Percentiles rank a stretch among this genome's conserved stretches.
These are phyloP conservation scores for Clunio marinus DNA, from an alignment of 2,888 invertebrate genomes.

Conservation along the genomic window DNA sequence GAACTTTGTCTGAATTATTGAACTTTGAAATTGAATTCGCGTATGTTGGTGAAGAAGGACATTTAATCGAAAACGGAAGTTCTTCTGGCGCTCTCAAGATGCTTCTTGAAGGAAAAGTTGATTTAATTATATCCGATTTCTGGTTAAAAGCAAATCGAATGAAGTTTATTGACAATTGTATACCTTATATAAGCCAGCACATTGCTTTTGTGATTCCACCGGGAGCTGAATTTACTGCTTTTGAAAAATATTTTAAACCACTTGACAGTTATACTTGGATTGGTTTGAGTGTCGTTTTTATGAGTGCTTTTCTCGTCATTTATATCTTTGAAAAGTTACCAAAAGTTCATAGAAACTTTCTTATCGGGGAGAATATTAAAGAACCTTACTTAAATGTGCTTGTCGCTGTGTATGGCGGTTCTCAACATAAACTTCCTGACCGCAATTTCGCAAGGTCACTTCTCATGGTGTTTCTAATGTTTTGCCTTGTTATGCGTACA, in stretches of 20 bases:
- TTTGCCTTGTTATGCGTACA: constrained; percentile 23
- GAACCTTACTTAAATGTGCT: constrained; percentile 29
- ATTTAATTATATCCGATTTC: background rate
- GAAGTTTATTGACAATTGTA: constrained; percentile 1
- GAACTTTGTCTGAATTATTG: background rate
- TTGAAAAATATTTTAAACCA: constrained; percentile 20
- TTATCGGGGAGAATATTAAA: constrained; percentile 3
- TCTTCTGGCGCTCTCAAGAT: background rate
- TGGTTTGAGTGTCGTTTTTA: background rate
- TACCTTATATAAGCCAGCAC: background rate
- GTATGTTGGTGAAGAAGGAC: constrained; percentile 1
- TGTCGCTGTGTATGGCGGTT: constrained; percentile 8
- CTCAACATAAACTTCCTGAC: background rate
- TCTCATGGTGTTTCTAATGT: constrained; percentile 28
- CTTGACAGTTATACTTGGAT: constrained; percentile 19
- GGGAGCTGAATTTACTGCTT: background rate
- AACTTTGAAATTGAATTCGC: constrained; percentile 6
- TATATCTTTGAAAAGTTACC: background rate
- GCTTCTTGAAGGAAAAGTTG: background rate
- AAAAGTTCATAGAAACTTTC: background rate
- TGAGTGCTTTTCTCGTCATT: constrained; percentile 16
- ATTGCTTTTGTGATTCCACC: constrained; percentile 29
- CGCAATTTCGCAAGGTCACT: constrained; percentile 20
- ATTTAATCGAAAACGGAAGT: constrained; percentile 17
- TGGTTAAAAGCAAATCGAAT: constrained; percentile 22